These are phyloP conservation scores for Leptosomus discolor DNA, from an alignment of 2,113 vertebrate species.

Conservation along the genomic window DNA sequence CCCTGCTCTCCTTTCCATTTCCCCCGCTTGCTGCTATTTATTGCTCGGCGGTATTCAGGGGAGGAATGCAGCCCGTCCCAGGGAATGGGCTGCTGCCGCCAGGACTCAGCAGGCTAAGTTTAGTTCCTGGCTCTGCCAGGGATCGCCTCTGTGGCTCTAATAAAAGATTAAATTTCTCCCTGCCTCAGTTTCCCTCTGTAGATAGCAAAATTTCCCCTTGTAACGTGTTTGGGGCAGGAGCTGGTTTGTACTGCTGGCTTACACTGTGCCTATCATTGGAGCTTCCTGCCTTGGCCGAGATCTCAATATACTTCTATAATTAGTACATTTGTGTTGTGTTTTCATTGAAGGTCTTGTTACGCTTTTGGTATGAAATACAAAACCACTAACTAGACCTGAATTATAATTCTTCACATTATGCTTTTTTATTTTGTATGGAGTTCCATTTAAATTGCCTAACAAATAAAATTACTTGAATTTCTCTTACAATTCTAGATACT, in stretches of 20 bases:
- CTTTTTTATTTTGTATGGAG: not conserved
- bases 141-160: not conserved
- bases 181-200: not conserved
- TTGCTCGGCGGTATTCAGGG: not conserved
- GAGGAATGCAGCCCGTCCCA: slow-evolving; percentile 37
- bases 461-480: not conserved
- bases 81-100: not conserved
- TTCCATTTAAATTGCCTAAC: not conserved
- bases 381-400: not conserved
- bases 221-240: not conserved
- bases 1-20: not conserved
- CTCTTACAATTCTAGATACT: not conserved
- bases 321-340: not conserved
- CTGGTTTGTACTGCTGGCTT: not conserved
- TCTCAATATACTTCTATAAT: not conserved
- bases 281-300: rapidly evolving
- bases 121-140: not conserved
- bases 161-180: not conserved
- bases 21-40: slow-evolving; percentile 11
- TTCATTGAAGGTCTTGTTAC: not conserved
- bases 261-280: not conserved
- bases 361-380: not conserved
- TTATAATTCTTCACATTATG: not conserved
- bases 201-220: not conserved
- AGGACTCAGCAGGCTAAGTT: not conserved